phyloP scores from a whole-genome alignment of 1,140 invertebrate genomes.

The Pseudomyrmex cubaensis region DNA sequence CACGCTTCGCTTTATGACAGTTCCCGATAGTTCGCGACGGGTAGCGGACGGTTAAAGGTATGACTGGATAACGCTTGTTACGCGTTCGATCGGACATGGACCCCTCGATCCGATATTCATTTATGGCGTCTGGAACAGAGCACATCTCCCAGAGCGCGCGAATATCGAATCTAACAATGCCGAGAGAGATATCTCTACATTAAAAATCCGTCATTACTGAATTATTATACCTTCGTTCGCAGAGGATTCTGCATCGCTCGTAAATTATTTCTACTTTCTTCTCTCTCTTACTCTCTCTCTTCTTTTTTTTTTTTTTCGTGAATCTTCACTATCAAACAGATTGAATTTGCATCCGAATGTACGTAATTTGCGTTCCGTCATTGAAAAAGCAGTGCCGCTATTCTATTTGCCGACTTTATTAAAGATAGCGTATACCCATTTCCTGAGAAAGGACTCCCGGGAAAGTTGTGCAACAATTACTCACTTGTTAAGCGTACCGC shows the following conservation, averaged over 20 bases:
- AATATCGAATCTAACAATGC: slow-evolving; percentile 19
- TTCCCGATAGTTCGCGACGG: slow-evolving; percentile 64
- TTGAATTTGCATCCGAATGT: slow-evolving; percentile 41
- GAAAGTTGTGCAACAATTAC: slow-evolving; percentile 55
- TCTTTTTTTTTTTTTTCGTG: background rate
- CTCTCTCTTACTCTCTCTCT: no score
- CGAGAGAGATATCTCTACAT: slow-evolving; percentile 5
- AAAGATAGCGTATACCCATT: slow-evolving; percentile 16
- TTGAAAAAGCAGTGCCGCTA: slow-evolving; percentile 1
- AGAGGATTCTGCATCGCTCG: background rate
- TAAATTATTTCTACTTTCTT: background rate
- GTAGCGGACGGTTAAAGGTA: slow-evolving; percentile 71
- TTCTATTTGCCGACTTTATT: slow-evolving; percentile 32
- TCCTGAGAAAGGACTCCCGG: slow-evolving; percentile 19
- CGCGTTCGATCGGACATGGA: slow-evolving; percentile 40
- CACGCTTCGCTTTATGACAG: slow-evolving; percentile 69
- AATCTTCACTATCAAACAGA: background rate
- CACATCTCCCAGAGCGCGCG: background rate
- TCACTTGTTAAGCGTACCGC: slow-evolving; percentile 49
- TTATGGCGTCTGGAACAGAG: slow-evolving; percentile 52
- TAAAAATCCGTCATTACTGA: slow-evolving; percentile 4
- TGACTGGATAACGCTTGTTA: slow-evolving; percentile 62
- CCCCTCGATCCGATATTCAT: slow-evolving; percentile 71
- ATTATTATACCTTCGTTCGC: background rate
- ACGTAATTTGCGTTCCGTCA: slow-evolving; percentile 16